Percentiles rank a stretch among this genome's conserved stretches.
Evolutionary conservation across 1,140 invertebrate species (phyloP).

Genomic region (Batillaria attramentaria): DNA sequence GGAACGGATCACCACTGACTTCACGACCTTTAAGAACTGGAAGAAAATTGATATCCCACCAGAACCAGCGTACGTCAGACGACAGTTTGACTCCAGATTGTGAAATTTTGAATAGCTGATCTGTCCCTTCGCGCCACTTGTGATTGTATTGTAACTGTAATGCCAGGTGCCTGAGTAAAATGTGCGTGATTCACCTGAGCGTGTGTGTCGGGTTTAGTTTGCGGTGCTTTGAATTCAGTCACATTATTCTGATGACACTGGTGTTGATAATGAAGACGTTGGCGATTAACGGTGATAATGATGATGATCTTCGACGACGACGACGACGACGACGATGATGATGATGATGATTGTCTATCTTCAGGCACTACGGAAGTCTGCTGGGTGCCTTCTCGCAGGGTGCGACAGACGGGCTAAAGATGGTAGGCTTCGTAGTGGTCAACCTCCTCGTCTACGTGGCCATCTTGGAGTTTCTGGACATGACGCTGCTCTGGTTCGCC

Average conservation of each 20-base stretch:
- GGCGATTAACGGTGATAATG: background rate
- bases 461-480: constrained; percentile 87
- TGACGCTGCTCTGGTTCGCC: constrained; percentile 84
- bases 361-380: constrained; percentile 84
- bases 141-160: no score
- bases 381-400: constrained; percentile 91
- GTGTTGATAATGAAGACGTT: background rate
- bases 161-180: no score
- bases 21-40: no score
- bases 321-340: background rate
- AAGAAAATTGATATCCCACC: no score
- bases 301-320: background rate
- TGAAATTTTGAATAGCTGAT: no score
- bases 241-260: background rate
- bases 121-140: no score
- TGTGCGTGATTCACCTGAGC: no score
- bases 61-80: no score
- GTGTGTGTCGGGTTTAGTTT: no score
- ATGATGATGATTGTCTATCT: background rate
- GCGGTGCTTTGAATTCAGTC: no score
- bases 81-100: no score
- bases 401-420: constrained; percentile 82
- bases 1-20: no score
- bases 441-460: constrained; percentile 93
- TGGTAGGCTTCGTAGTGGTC: constrained; percentile 89